phyloP scores from a whole-genome alignment of 2,113 vertebrate species.

The Pseudorectes ferrugineus region DNA sequence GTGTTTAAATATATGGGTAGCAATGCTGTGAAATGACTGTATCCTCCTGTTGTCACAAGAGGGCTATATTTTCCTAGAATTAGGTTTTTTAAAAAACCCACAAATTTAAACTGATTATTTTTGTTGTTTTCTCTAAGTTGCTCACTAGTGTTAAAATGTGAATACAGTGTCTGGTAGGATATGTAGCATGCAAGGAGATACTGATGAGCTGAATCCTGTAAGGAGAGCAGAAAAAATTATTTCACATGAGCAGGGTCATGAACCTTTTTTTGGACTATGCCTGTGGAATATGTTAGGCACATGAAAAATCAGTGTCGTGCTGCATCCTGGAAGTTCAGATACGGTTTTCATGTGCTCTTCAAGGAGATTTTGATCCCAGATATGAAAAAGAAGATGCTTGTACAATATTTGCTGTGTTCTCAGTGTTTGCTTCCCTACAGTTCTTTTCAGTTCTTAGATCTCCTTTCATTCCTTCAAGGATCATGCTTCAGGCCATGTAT shows the following conservation, averaged over 20 bases:
- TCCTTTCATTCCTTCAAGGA: neutral
- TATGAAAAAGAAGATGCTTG: neutral
- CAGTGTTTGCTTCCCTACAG: neutral
- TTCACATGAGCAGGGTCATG: neutral
- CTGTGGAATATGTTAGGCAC: neutral
- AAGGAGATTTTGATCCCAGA: neutral
- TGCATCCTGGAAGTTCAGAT: neutral
- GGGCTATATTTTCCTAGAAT: constrained; percentile 45
- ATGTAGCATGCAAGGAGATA: neutral
- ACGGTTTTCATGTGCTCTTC: neutral
- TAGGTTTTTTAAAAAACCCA: neutral
- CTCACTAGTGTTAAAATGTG: neutral
- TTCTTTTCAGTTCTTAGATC: neutral
- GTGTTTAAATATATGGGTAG: neutral
- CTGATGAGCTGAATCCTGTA: neutral
- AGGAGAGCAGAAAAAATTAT: neutral
- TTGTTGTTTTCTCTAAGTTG: neutral
- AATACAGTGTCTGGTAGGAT: neutral
- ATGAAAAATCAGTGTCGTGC: neutral
- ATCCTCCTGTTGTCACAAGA: constrained; percentile 50
- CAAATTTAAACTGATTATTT: neutral
- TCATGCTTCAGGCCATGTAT: neutral
- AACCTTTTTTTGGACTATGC: neutral
- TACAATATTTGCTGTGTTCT: neutral
- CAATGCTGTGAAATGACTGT: neutral